These are phyloP conservation scores for Drosophila gaucha DNA, from an alignment of 2,888 invertebrate genomes.

Conservation along the genomic window DNA sequence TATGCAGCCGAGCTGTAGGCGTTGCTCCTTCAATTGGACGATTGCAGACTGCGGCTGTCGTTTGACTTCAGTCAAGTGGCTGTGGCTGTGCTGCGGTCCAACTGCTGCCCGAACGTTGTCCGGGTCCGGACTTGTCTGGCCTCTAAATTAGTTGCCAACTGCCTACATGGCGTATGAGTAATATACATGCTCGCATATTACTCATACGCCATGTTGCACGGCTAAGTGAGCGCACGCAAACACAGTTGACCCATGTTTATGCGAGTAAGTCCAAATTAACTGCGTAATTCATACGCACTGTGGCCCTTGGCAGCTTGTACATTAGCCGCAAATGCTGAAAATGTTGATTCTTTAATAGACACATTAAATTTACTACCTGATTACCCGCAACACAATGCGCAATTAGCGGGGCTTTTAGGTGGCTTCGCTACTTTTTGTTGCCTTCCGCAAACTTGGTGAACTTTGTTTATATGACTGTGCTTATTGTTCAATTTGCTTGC, in stretches of 20 bases:
- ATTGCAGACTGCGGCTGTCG: conserved; percentile 27
- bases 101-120: conserved; percentile 2
- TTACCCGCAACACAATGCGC: conserved; percentile 28
- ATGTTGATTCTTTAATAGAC: background rate
- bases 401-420: conserved; percentile 30
- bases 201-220: conserved; percentile 28
- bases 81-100: conserved; percentile 25
- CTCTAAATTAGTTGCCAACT: conserved; percentile 44
- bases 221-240: background rate
- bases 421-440: conserved; percentile 16
- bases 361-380: conserved; percentile 10
- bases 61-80: conserved; percentile 41
- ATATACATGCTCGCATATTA: conserved; percentile 13
- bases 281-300: too few relatives aligned
- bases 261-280: background rate
- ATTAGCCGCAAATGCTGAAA: background rate
- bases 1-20: conserved; percentile 51
- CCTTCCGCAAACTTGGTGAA: conserved; percentile 35
- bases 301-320: too few relatives aligned
- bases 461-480: conserved; percentile 46
- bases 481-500: conserved; percentile 55
- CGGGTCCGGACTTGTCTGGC: conserved; percentile 13
- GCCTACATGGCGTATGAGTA: conserved; percentile 34
- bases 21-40: conserved; percentile 26
- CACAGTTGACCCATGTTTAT: too few relatives aligned